Base-by-base conservation (phyloP, 37 sponge, comb jelly and placozoan genomes). In the Hormiphora californensis region DNA sequence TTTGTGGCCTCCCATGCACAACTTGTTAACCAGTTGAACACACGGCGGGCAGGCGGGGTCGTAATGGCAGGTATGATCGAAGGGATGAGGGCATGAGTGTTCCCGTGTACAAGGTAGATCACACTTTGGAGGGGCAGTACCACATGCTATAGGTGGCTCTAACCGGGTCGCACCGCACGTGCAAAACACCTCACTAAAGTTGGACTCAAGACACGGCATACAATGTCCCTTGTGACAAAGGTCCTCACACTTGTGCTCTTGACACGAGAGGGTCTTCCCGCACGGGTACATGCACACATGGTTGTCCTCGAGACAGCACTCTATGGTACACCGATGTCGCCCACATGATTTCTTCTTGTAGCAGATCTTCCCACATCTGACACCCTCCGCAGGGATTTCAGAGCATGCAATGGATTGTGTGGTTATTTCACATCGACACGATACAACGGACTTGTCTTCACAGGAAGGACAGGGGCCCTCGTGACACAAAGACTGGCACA, bases 121-220 rank as follows among this genome's bases (percentile, higher is more conserved):
- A 55, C 93, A 96, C 19, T 49, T 34, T 28, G 97, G 93, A 19
- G 97, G 94, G 0, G 36, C 55, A 3, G 93, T 92, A 0, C 97
- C 97, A 90, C 97, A 96, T 0, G 97, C 92, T 7, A 94, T 87
- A 36, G 94, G 94, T 1, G 97, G 97, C 55, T 90, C 90, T 49
- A 96, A 34, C 37, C 91, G 89, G 78, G 90, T 90, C 7, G 73
- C 87, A 39, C 97, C 97, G 88, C 97, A 96, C 54, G 91, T 89
- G 88, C 97, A 96, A 39, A 54, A 32, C 41, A 96, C 78, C 55
- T 96, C 97, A 57, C 92, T 92, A 86, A 89, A 94, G 40, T 90
- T 92, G 55, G 87, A 87, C 57, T 92, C 68, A 87, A 89, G 90
- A 86, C 95, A 94, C 30, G 43, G 89, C 37, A 89, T 86, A 87